Conservation (phyloP, 2,888 invertebrate species). For the Acleris holmiana region DNA sequence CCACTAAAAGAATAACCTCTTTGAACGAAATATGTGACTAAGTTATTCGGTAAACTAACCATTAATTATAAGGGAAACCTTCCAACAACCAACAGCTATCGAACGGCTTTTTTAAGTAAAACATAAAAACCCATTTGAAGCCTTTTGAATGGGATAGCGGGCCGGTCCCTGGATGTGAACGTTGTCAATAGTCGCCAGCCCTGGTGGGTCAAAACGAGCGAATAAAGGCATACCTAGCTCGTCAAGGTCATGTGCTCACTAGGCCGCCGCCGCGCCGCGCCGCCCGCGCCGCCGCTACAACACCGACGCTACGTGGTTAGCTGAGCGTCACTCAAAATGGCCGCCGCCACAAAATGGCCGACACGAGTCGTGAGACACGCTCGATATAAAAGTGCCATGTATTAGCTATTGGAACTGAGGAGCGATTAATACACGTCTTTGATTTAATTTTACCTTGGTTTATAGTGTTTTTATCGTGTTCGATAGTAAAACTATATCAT, state of each 20-base stretch:
- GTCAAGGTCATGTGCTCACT: conserved; percentile 59
- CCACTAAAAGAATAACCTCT: too few relatives aligned
- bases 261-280: conserved; percentile 41
- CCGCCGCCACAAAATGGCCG: not conserved
- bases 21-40: too few relatives aligned
- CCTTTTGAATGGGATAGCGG: too few relatives aligned
- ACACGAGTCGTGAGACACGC: not conserved
- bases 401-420: conserved; percentile 3
- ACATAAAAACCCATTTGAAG: too few relatives aligned
- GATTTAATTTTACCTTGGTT: conserved; percentile 10
- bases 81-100: too few relatives aligned
- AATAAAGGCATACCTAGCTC: conserved; percentile 21
- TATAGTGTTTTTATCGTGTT: not conserved
- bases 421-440: conserved; percentile 7
- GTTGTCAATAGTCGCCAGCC: too few relatives aligned
- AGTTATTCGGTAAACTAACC: too few relatives aligned
- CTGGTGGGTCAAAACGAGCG: too few relatives aligned
- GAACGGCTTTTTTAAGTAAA: too few relatives aligned
- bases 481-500: conserved; percentile 26
- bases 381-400: not conserved
- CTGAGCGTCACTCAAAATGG: conserved; percentile 38
- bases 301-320: not conserved
- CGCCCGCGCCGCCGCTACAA: conserved; percentile 34
- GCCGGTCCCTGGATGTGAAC: too few relatives aligned
- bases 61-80: too few relatives aligned